Base-by-base conservation (phyloP, 2,113 vertebrate genomes). In the Callaeas wilsoni region DNA sequence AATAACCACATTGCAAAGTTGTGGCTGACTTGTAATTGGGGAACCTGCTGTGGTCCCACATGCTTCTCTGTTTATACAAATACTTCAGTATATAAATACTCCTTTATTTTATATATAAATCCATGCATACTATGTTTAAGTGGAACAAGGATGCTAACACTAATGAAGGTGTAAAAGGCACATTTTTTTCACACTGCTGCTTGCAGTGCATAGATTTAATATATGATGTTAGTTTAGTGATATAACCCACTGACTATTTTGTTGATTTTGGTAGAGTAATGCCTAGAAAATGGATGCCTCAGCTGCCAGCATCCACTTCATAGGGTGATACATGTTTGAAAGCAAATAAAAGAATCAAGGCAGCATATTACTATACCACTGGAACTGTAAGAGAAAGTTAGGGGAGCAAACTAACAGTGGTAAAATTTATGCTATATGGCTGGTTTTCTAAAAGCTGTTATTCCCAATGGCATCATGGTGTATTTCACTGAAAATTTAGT, bases 1-100 rank as follows among this genome's bases (percentile, higher is more conserved):
- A 97, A 83, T 97, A 97, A 97, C 84, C 80, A 97, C 95, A 98
- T 70, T 90, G 75, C 74, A 94, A 60, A 93, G 73, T 81, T 95
- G 95, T 97, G 93, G 84, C 92, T 93, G 92, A 95, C 78, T 94
- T 90, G 89, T 96, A 97, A 82, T 39, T 96, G 89, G 57, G 78
- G 59, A 73, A 46, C 95, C 94, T 96, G 91, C 95, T 98, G 96
- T 89, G 96, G 87, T 97, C 78, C 46, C 69, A 77, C 67, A 84
- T 84, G 39, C 77, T 92, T 96, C 94, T 96, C 73, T 96, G 70
- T 97, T 97, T 96, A 93, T 93, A 77, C 57, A 94, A 93, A 92
- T 90, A 96, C 14, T 68, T 47, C 29, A 96, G 70, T 95, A 92
- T 90, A 95, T 97, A 97, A 96, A 96, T 93, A 94, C 53, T 89